Conservation (phyloP, 2,888 invertebrate species). For the Trilocha varians region DNA sequence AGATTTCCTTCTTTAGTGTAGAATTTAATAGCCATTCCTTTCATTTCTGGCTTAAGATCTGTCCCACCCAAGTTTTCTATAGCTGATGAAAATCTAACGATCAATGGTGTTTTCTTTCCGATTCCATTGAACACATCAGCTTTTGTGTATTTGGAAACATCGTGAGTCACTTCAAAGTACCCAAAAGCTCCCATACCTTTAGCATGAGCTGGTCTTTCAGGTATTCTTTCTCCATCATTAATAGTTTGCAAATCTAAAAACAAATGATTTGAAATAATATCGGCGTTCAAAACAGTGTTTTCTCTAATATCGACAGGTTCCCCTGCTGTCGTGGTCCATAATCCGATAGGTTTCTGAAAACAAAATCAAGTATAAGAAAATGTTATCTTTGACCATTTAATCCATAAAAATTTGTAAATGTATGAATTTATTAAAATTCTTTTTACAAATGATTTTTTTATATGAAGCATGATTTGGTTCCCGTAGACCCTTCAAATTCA, state of each 20-base stretch:
- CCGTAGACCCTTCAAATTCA: no score
- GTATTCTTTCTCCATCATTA: conserved; percentile 88
- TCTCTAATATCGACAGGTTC: conserved; percentile 81
- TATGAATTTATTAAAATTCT: no score
- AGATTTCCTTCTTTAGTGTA: conserved; percentile 91
- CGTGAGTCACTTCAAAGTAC: conserved; percentile 86
- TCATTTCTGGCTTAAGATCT: conserved; percentile 86
- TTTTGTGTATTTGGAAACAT: conserved; percentile 82
- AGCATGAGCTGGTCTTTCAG: conserved; percentile 92
- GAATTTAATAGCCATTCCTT: conserved; percentile 91
- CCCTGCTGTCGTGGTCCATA: conserved; percentile 82
- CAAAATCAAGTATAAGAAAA: conserved; percentile 1
- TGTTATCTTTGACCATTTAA: no score
- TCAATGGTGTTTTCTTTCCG: conserved; percentile 83
- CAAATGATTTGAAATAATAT: conserved; percentile 20
- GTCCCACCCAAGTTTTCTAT: conserved; percentile 87
- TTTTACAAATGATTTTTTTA: no score
- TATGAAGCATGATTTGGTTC: no score
- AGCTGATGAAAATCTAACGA: conserved; percentile 83
- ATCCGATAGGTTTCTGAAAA: conserved; percentile 61
- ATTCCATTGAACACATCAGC: conserved; percentile 81
- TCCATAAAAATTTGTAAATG: no score
- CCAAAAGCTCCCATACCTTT: conserved; percentile 91
- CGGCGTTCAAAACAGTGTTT: conserved; percentile 81
- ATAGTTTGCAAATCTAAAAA: conserved; percentile 25